These are phyloP conservation scores for Leptinotarsa tumamoca DNA, from an alignment of 2,888 invertebrate species.

Conservation along the genomic window DNA sequence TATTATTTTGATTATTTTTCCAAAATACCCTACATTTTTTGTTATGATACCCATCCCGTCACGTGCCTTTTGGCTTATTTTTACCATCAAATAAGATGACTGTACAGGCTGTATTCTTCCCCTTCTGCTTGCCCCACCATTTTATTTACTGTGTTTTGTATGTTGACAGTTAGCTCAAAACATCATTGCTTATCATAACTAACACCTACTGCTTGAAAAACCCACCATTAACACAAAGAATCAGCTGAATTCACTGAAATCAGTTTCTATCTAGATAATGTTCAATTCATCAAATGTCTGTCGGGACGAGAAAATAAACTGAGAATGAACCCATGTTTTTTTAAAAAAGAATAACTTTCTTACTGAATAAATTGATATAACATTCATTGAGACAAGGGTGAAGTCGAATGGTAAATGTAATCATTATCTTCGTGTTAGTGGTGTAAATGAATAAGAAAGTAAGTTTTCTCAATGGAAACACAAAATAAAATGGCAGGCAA, in stretches of 20 bases:
- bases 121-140: conserved; percentile 51
- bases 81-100: conserved; percentile 44
- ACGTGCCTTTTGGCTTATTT: conserved; percentile 45
- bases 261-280: not conserved
- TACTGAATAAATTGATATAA: not conserved
- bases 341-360: not conserved
- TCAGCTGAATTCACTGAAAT: not conserved
- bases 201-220: conserved; percentile 45
- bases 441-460: conserved; percentile 31
- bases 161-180: conserved; percentile 39
- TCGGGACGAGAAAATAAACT: not conserved
- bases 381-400: not conserved
- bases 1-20: conserved; percentile 59
- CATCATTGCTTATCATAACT: conserved; percentile 45
- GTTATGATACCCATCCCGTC: conserved; percentile 39
- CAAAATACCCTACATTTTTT: conserved; percentile 43
- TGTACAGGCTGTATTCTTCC: conserved; percentile 53
- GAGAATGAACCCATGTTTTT: not conserved
- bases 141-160: conserved; percentile 57
- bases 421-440: conserved; percentile 31
- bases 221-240: conserved; percentile 41
- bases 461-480: conserved; percentile 44
- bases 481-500: conserved; percentile 52
- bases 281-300: not conserved
- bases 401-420: not conserved